Evolutionary conservation across 2,888 invertebrate genomes (phyloP).

Genomic region (Steromphala cineraria): DNA sequence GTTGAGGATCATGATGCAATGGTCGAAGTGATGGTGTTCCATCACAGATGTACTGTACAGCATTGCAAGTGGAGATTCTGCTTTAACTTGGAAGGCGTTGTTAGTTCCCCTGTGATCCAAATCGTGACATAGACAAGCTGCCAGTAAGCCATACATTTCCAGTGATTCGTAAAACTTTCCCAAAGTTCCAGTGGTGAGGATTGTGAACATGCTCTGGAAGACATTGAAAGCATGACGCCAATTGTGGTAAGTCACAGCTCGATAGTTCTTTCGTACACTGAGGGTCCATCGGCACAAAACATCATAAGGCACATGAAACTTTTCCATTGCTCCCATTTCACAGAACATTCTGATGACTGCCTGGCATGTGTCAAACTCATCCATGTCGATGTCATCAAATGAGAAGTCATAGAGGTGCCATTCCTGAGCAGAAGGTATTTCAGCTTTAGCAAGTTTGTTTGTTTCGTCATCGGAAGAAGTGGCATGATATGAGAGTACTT

Average conservation of each 20-base stretch:
- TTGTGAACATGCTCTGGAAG: slow-evolving; percentile 96
- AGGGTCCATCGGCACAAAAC: slow-evolving; percentile 93
- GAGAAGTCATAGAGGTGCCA: slow-evolving; percentile 86
- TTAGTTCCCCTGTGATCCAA: slow-evolving; percentile 95
- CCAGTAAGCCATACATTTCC: slow-evolving; percentile 90
- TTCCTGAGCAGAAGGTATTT: slow-evolving; percentile 85
- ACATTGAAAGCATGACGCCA: slow-evolving; percentile 95
- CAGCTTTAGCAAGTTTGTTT: slow-evolving; percentile 78
- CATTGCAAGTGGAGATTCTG: slow-evolving; percentile 77
- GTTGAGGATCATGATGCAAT: slow-evolving; percentile 96
- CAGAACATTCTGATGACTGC: slow-evolving; percentile 85
- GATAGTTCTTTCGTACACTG: slow-evolving; percentile 95
- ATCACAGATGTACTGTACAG: slow-evolving; percentile 94
- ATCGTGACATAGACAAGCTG: slow-evolving; percentile 95
- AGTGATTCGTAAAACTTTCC: slow-evolving; percentile 93
- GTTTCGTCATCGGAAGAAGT: slow-evolving; percentile 92
- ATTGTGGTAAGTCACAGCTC: slow-evolving; percentile 96
- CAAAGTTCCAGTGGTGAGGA: slow-evolving; percentile 92
- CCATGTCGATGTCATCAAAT: slow-evolving; percentile 85
- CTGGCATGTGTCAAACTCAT: slow-evolving; percentile 92
- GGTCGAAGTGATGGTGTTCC: slow-evolving; percentile 97
- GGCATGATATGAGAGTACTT: slow-evolving; percentile 95
- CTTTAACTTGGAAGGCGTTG: slow-evolving; percentile 93
- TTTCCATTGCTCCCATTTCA: slow-evolving; percentile 56
- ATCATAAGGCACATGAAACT: slow-evolving; percentile 64